phyloP scores from a whole-genome alignment of 2,888 invertebrate genomes.

The Kryphioiulus occultus region DNA sequence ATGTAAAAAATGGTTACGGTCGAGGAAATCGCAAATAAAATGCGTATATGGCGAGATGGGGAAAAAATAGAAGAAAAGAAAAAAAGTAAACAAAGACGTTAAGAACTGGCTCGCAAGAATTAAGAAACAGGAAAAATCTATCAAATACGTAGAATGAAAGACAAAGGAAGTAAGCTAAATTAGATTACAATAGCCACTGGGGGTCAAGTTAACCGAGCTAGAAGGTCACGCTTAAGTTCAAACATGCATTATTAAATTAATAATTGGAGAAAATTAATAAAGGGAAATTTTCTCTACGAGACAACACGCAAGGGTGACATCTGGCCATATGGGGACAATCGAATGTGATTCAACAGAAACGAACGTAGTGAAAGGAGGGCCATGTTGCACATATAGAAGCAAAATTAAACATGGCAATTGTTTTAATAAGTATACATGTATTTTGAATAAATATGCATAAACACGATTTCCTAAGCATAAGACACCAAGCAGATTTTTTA shows the following conservation, averaged over 20 bases:
- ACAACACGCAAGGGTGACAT: background rate
- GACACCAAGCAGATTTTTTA: too few relatives aligned
- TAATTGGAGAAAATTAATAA: slow-evolving; percentile 21
- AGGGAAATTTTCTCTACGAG: background rate
- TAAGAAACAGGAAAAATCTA: slow-evolving; percentile 35
- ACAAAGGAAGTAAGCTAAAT: slow-evolving; percentile 49
- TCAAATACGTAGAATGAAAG: slow-evolving; percentile 12
- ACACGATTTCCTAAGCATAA: too few relatives aligned
- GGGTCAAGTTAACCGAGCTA: slow-evolving; percentile 20
- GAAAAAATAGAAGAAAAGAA: background rate
- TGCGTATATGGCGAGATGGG: background rate
- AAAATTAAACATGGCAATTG: too few relatives aligned
- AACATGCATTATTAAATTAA: slow-evolving; percentile 11
- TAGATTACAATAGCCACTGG: slow-evolving; percentile 42
- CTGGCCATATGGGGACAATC: background rate
- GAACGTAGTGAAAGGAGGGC: too few relatives aligned
- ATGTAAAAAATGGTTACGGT: slow-evolving; percentile 26
- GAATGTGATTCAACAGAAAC: background rate
- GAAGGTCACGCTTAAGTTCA: background rate
- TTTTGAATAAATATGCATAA: too few relatives aligned
- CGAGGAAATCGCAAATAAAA: slow-evolving; percentile 25
- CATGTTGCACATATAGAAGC: too few relatives aligned
- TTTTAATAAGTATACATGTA: too few relatives aligned
- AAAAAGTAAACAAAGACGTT: slow-evolving; percentile 17
- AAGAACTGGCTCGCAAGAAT: slow-evolving; percentile 2